Percentiles rank a stretch among this genome's conserved stretches.
phyloP scores from a whole-genome alignment of 2,888 invertebrate genomes.

The Cataglyphis altisquamis region DNA sequence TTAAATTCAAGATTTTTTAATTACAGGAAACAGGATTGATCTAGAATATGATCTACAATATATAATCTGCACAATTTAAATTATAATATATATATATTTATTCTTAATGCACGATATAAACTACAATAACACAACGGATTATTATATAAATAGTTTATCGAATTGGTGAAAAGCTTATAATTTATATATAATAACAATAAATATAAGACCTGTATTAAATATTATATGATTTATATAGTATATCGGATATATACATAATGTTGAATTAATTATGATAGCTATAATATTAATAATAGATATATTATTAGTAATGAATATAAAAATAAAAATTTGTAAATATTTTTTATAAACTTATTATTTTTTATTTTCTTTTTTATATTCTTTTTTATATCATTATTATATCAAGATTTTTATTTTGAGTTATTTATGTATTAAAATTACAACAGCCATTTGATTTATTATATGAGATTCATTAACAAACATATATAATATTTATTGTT shows the following conservation, averaged over 20 bases:
- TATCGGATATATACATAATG: too few relatives aligned
- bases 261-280: background rate
- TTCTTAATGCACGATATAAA: background rate
- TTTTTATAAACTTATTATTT: background rate
- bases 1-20: background rate
- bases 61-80: background rate
- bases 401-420: background rate
- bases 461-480: background rate
- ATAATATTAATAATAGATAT: background rate
- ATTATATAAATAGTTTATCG: constrained; percentile 15
- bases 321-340: background rate
- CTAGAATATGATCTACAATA: background rate
- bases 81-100: background rate
- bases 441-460: background rate
- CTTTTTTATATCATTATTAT: too few relatives aligned
- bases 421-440: background rate
- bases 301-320: background rate
- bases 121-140: background rate
- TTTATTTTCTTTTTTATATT: background rate
- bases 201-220: background rate
- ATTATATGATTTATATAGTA: background rate
- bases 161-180: constrained; percentile 11
- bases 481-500: background rate
- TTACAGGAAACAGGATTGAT: background rate
- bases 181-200: background rate